These are phyloP conservation scores for Phrynocephalus vlangalii DNA, from an alignment of 2,797 vertebrate species.

Conservation along the genomic window DNA sequence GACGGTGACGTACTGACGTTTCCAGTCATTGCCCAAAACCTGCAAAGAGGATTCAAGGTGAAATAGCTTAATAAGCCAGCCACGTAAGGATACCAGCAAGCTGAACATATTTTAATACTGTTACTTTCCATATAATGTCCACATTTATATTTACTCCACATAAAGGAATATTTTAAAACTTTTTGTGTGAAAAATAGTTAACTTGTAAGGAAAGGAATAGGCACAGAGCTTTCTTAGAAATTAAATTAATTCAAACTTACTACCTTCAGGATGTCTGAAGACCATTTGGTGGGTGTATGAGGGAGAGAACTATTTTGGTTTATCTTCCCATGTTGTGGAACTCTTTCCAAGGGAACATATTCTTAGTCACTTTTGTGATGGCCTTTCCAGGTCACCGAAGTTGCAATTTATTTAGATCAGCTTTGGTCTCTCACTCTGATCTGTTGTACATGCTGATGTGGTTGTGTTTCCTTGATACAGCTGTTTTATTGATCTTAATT, in stretches of 20 bases:
- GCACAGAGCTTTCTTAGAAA: slow-evolving; percentile 40
- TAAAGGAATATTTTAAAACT: slow-evolving; percentile 36
- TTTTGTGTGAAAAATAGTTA: too few species aligned
- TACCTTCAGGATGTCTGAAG: slow-evolving; percentile 19
- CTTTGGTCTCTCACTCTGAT: neutral
- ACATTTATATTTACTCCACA: slow-evolving; percentile 50
- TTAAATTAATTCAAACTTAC: slow-evolving; percentile 52
- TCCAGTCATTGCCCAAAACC: too few species aligned
- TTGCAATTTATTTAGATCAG: neutral
- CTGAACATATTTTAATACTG: too few species aligned
- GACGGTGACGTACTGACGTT: too few species aligned
- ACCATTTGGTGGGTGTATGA: neutral
- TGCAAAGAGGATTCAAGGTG: too few species aligned
- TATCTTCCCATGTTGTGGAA: neutral
- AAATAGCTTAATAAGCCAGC: too few species aligned
- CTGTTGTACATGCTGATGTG: neutral
- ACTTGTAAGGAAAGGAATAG: neutral
- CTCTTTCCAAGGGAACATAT: neutral
- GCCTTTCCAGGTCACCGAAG: neutral
- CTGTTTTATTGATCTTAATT: neutral
- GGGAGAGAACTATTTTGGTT: neutral
- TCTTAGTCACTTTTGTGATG: neutral
- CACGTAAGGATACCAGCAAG: too few species aligned
- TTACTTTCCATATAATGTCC: neutral
- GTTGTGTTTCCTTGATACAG: neutral